Conservation (phyloP, 64 coral and sea anemone genomes). For the Dendronephthya gigantea region DNA sequence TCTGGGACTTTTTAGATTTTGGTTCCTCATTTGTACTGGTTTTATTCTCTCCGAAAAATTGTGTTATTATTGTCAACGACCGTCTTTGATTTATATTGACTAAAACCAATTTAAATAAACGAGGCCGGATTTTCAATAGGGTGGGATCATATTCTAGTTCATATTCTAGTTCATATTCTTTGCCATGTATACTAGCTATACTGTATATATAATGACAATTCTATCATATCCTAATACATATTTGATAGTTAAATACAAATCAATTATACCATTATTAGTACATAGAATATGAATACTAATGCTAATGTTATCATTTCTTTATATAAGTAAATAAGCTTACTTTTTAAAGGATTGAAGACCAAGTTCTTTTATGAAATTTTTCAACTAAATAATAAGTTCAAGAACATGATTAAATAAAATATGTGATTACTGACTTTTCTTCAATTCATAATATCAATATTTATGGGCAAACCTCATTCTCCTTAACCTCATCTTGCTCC, state of each 20-base stretch:
- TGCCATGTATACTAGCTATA: too few relatives aligned
- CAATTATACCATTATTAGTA: too few relatives aligned
- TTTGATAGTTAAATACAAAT: too few relatives aligned
- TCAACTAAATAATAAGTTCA: conserved; percentile 31
- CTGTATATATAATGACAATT: too few relatives aligned
- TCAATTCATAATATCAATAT: neutral
- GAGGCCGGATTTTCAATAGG: too few relatives aligned
- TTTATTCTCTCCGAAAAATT: neutral
- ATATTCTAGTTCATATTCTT: too few relatives aligned
- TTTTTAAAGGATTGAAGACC: conserved; percentile 58
- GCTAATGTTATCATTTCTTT: too few relatives aligned
- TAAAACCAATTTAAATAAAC: neutral
- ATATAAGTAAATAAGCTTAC: conserved; percentile 31
- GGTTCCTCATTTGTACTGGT: neutral
- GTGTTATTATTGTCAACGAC: neutral
- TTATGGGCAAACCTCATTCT: conserved; percentile 37
- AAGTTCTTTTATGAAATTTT: conserved; percentile 57
- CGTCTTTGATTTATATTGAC: neutral
- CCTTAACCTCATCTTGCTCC: conserved; percentile 8
- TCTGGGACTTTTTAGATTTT: neutral
- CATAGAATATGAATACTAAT: too few relatives aligned
- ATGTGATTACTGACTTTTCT: too few relatives aligned
- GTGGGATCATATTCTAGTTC: too few relatives aligned
- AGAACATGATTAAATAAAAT: too few relatives aligned
- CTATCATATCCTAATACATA: too few relatives aligned